These are phyloP conservation scores for Apodemus speciosus DNA, from an alignment of 2,113 vertebrate species.

Conservation along the genomic window DNA sequence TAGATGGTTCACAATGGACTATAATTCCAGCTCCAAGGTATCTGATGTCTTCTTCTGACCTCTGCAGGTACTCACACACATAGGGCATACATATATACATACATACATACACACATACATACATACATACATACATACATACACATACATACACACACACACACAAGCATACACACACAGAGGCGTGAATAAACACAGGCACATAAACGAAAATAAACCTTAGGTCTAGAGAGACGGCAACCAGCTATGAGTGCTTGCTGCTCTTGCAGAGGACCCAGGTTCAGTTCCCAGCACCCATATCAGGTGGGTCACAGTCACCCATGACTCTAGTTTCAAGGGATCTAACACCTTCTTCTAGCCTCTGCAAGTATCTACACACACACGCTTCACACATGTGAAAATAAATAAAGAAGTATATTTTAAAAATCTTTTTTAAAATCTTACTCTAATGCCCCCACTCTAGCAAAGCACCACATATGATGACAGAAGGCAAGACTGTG, in stretches of 20 bases:
- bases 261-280: not conserved
- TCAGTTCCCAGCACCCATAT: too few relatives aligned
- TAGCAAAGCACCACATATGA: not conserved
- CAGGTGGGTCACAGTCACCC: not conserved
- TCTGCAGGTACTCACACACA: not conserved
- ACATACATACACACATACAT: not conserved
- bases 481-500: not conserved
- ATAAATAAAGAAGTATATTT: not conserved
- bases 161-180: not conserved
- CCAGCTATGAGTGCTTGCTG: not conserved
- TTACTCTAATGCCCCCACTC: not conserved
- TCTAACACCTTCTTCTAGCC: not conserved
- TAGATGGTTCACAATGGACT: not conserved
- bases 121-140: not conserved
- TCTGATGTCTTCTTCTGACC: not conserved
- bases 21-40: not conserved
- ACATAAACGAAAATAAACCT: not conserved
- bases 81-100: not conserved
- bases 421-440: not conserved
- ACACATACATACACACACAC: not conserved
- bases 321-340: not conserved
- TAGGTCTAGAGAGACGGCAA: not conserved
- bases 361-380: not conserved
- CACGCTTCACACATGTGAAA: not conserved
- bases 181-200: not conserved